Conservation (phyloP, 2,113 vertebrate genomes). For the Prietella phreatophila region DNA sequence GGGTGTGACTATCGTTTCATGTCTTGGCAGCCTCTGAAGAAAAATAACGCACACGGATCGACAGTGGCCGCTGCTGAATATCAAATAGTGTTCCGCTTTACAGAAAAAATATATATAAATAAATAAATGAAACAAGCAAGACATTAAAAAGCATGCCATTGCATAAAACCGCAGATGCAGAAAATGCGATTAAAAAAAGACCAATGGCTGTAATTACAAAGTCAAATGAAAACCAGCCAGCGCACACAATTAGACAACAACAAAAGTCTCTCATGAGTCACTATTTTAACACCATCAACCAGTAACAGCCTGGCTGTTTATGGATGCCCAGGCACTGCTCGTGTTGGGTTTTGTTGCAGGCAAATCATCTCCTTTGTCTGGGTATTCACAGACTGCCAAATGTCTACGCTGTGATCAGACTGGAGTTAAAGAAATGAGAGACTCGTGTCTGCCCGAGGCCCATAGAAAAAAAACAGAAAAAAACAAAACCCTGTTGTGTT, state of each 20-base stretch:
- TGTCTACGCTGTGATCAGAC: conserved; percentile 25
- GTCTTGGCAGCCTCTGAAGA: conserved; percentile 42
- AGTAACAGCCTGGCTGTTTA: conserved; percentile 20
- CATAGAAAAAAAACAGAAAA: neutral
- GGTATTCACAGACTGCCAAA: conserved; percentile 35
- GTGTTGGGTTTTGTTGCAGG: conserved; percentile 22
- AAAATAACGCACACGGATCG: conserved; percentile 47
- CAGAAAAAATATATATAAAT: neutral
- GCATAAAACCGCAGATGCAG: conserved; percentile 46
- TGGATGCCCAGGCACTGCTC: conserved; percentile 20
- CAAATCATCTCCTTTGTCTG: conserved; percentile 32
- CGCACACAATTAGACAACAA: conserved; percentile 47
- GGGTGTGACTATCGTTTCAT: conserved; percentile 47
- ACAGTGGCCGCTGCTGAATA: conserved; percentile 29
- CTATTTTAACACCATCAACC: conserved; percentile 29
- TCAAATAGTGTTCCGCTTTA: conserved; percentile 24
- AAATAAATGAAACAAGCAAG: conserved; percentile 25
- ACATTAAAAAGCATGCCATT: conserved; percentile 42
- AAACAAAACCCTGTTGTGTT: conserved; percentile 32
- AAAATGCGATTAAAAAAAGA: conserved; percentile 43
- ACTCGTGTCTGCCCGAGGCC: conserved; percentile 33
- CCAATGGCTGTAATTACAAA: conserved; percentile 46
- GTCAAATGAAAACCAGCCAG: conserved; percentile 38
- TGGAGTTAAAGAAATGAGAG: conserved; percentile 45
- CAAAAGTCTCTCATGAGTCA: conserved; percentile 36